Percentiles rank a stretch among this genome's conserved stretches.
Evolutionary conservation across 1,140 invertebrate genomes (phyloP).

Genomic region (Trachelipus rathkii): DNA sequence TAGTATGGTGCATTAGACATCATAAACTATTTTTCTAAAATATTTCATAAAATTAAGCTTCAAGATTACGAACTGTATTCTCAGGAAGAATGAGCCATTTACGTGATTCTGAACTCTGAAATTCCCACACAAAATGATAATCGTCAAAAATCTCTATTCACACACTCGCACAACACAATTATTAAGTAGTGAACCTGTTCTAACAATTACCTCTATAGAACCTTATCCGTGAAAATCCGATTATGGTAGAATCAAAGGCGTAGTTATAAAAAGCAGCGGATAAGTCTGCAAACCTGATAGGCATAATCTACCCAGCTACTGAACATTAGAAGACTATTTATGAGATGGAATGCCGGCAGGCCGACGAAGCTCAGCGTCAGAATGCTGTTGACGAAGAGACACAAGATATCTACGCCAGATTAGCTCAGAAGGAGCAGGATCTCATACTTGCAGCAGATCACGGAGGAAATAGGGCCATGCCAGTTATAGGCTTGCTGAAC

Average conservation of each 20-base stretch:
- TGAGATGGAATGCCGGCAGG: slow-evolving; percentile 55
- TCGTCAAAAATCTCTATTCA: too few relatives aligned
- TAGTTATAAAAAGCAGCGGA: background rate
- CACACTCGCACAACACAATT: too few relatives aligned
- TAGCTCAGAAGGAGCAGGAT: slow-evolving; percentile 89
- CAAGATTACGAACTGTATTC: too few relatives aligned
- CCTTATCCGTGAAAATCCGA: background rate
- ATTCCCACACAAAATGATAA: too few relatives aligned
- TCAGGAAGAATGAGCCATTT: too few relatives aligned
- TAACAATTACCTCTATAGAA: background rate
- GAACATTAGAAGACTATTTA: slow-evolving; percentile 57
- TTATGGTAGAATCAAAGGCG: too few relatives aligned
- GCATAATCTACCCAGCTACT: slow-evolving; percentile 45
- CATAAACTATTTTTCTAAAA: too few relatives aligned
- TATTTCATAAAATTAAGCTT: too few relatives aligned
- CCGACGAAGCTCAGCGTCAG: slow-evolving; percentile 56
- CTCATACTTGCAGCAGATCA: slow-evolving; percentile 87
- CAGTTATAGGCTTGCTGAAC: too few relatives aligned
- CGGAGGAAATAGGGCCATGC: slow-evolving; percentile 85
- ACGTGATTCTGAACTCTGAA: too few relatives aligned
- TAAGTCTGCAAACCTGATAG: background rate
- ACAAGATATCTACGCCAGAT: slow-evolving; percentile 71
- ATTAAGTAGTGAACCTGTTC: too few relatives aligned
- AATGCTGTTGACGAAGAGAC: slow-evolving; percentile 50
- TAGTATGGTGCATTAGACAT: too few relatives aligned